Conservation (phyloP, 2,797 vertebrate genomes). For the Poeciliopsis turneri region DNA sequence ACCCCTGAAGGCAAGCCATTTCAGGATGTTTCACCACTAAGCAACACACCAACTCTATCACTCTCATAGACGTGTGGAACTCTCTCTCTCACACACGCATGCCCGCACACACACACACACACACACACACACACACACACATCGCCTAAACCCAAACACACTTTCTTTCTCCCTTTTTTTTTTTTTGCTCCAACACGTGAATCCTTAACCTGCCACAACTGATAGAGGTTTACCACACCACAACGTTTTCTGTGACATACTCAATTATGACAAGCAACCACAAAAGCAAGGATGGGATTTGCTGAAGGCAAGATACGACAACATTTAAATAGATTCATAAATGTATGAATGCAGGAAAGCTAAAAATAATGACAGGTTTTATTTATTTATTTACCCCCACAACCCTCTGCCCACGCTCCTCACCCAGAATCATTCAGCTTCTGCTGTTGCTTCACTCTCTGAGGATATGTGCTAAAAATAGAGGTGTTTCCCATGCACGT, state of each 20-base stretch:
- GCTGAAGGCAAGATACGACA: constrained; percentile 52
- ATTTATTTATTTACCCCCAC: constrained; percentile 56
- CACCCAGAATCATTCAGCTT: constrained; percentile 67
- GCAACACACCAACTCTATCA: constrained; percentile 65
- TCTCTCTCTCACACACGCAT: background rate
- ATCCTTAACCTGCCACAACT: constrained; percentile 62
- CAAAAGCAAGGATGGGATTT: constrained; percentile 55
- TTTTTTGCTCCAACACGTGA: constrained; percentile 31
- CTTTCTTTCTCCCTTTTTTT: background rate
- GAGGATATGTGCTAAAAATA: constrained; percentile 75
- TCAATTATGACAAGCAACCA: constrained; percentile 53
- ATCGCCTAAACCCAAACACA: constrained; percentile 10
- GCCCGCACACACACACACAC: background rate
- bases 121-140: background rate
- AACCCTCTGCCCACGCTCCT: constrained; percentile 29
- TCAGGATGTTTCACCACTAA: constrained; percentile 71
- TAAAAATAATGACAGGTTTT: constrained; percentile 66
- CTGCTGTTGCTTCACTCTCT: constrained; percentile 57
- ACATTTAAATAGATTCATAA: constrained; percentile 64
- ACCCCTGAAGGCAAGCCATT: constrained; percentile 72
- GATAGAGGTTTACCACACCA: constrained; percentile 51
- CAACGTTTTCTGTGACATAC: constrained; percentile 41
- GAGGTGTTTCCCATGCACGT: constrained; percentile 77
- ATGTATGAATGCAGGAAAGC: constrained; percentile 66
- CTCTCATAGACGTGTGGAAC: constrained; percentile 40